A percentile compares a stretch with the other conserved stretches of the same genome.
Conservation (phyloP, 2,888 invertebrate genomes). For the Sphaerophoria taeniata region DNA sequence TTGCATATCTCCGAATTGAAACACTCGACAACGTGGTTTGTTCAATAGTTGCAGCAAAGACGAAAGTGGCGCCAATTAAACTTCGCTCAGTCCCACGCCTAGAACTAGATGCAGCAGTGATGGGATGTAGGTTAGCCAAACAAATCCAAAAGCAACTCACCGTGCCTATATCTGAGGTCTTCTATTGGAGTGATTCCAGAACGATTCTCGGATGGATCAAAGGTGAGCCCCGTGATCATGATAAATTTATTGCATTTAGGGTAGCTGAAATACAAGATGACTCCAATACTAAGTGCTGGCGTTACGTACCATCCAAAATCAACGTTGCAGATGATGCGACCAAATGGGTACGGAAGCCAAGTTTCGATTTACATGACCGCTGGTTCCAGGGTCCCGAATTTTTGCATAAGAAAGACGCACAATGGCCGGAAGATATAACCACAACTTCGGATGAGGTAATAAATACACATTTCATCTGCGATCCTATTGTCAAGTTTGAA, state of each 20-base stretch:
- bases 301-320: constrained; percentile 12
- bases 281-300: constrained; percentile 8
- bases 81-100: constrained; percentile 22
- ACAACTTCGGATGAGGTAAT: not conserved
- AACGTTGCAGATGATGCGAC: constrained; percentile 46
- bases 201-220: too few relatives aligned
- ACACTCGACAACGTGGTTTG: not conserved
- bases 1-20: not conserved
- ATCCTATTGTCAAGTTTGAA: not conserved
- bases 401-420: not conserved
- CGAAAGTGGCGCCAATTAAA: constrained; percentile 35
- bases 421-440: not conserved
- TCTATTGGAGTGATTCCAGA: too few relatives aligned
- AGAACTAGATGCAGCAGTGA: constrained; percentile 32
- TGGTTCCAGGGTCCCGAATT: constrained; percentile 15
- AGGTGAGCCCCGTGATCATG: too few relatives aligned
- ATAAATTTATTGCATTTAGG: constrained; percentile 10
- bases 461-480: not conserved
- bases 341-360: constrained; percentile 1
- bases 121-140: not conserved
- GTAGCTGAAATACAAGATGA: constrained; percentile 26
- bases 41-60: constrained; percentile 18
- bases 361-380: not conserved
- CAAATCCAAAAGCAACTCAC: constrained; percentile 6
- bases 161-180: too few relatives aligned